A percentile compares a stretch with the other conserved stretches of the same genome.
Conservation (phyloP, 1,140 invertebrate species). For the Archivesica marissinica region DNA sequence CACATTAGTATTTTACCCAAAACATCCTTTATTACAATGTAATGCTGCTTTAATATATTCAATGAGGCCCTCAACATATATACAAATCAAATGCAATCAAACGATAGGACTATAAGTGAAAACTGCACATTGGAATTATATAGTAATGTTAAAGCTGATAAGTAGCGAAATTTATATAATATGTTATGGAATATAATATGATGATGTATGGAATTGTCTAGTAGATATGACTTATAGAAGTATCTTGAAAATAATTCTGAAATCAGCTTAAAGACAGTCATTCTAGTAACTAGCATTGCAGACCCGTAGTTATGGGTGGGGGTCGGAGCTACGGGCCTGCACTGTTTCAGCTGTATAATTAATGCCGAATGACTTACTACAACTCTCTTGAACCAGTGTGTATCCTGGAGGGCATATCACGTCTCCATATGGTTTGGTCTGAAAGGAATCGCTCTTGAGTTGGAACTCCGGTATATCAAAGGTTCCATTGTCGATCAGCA, state of each 20-base stretch:
- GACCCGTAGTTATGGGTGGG: not conserved
- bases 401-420: not conserved
- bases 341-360: no score
- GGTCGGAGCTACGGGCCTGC: not conserved
- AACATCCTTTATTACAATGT: no score
- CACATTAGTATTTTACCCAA: no score
- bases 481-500: not conserved
- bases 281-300: not conserved
- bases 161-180: no score
- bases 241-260: not conserved
- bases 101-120: no score
- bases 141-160: no score
- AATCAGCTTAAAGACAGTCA: not conserved
- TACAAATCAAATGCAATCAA: no score
- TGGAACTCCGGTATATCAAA: not conserved
- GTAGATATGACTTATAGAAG: not conserved
- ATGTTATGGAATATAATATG: no score
- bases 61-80: no score
- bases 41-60: no score
- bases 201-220: not conserved
- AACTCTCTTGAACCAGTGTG: not conserved
- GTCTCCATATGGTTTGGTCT: not conserved
- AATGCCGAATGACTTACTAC: not conserved
- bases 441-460: not conserved
- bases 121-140: no score